A percentile compares a stretch with the other conserved stretches of the same genome.
These are phyloP conservation scores for Stenodema calcarata DNA, from an alignment of 2,888 invertebrate genomes.

Conservation along the genomic window DNA sequence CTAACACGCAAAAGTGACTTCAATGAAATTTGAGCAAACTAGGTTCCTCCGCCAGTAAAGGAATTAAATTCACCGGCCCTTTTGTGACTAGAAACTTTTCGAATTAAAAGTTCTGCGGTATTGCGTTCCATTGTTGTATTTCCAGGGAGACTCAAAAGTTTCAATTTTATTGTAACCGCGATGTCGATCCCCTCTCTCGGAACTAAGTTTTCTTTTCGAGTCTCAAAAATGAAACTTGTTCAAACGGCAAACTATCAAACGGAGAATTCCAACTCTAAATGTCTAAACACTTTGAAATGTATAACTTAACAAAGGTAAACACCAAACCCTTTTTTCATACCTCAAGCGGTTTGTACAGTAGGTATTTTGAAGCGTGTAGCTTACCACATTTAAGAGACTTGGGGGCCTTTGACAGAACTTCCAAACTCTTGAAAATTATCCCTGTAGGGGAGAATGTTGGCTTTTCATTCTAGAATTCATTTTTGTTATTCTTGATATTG, in stretches of 20 bases:
- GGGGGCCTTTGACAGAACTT: no score
- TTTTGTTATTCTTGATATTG: no score
- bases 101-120: neutral
- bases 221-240: neutral
- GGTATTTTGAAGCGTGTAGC: no score
- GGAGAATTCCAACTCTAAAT: no score
- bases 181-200: neutral
- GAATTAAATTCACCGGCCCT: neutral
- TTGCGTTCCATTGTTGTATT: neutral
- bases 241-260: neutral
- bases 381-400: no score
- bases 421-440: no score
- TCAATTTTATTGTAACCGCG: neutral
- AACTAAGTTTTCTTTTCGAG: neutral
- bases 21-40: neutral
- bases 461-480: no score
- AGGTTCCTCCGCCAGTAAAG: neutral
- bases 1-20: neutral
- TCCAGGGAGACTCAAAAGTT: neutral
- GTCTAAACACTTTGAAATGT: no score
- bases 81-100: neutral
- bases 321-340: no score
- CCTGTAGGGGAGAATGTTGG: no score
- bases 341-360: no score
- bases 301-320: no score